Evolutionary conservation across 2,888 invertebrate genomes (phyloP), one percentile per base, ranked within the genome.

Genomic region (Pedicia rivosa): DNA sequence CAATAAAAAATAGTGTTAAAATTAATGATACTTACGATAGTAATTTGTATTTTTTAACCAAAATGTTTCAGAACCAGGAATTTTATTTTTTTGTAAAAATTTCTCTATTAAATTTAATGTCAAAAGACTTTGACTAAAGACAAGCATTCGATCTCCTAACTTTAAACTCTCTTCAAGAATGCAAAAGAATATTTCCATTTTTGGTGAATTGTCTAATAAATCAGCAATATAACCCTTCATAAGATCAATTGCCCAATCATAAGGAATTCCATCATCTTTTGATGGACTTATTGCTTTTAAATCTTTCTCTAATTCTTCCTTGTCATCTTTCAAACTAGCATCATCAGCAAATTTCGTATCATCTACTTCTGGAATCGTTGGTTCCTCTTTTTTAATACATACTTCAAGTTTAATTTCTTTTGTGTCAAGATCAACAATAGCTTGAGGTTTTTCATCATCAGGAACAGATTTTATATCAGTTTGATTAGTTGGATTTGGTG

Each of bases 61-160:
- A 43, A 70, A 68, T 46, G 77, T 74, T 35, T 71, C 68, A 14
- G 71, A 72, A 7, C 77, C 79, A 3, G 77, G 76, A 48, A 78
- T 70, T 43, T 61, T 64, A 49, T 74, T 76, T 51, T 71, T 72
- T 52, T 81, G 80, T 44, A 97, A 67, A 57, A 90, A 91, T 54
- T 88, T 83, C 66, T 98, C 97, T 42, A 98, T 84, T 41, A 94
- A 70, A 67, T 92, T 88, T 45, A 98, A 64, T 1, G 97, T 97
- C 48, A 94, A 80, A 40, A 98, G 68, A 50, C 92, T 94, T 59
- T 97, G 95, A 50, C 94, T 94, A 59, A 98, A 98, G 4, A 97
- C 74, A 37, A 98, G 66, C 40, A 97, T 68, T 42, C 95, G 78
- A 62, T 98, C 97, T 2, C 88, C 90, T 42, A 82, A 59, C 40